Conservation (phyloP, 2,888 invertebrate genomes). For the Limnephilus lunatus region DNA sequence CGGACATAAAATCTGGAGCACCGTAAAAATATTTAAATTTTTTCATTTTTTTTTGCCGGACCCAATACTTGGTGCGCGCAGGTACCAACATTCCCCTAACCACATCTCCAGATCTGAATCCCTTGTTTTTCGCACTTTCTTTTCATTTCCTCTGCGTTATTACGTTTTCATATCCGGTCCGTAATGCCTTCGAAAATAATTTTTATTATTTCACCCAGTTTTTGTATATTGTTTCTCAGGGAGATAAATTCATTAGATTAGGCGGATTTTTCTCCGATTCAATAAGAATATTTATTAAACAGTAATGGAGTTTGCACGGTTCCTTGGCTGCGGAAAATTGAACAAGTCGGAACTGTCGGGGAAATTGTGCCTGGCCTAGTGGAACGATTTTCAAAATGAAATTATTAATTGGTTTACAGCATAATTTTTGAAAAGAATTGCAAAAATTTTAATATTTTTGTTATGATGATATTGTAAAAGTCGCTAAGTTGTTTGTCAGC, state of each 20-base stretch:
- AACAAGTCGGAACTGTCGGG: neutral
- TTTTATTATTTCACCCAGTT: neutral
- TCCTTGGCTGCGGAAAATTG: neutral
- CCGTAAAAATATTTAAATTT: too few relatives aligned
- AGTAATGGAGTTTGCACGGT: neutral
- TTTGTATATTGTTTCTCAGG: neutral
- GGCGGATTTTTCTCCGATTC: neutral
- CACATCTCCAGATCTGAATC: neutral
- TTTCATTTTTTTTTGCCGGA: neutral
- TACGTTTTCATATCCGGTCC: conserved; percentile 35
- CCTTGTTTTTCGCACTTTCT: conserved; percentile 41
- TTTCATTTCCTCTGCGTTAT: conserved; percentile 28
- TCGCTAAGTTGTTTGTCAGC: too few relatives aligned
- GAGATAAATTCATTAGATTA: neutral
- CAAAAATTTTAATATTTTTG: too few relatives aligned
- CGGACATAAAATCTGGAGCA: too few relatives aligned
- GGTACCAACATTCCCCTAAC: neutral
- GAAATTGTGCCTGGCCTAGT: neutral
- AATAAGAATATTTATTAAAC: neutral
- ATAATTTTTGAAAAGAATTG: too few relatives aligned
- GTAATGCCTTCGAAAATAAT: conserved; percentile 8
- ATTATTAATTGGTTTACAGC: too few relatives aligned
- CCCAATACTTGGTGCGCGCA: neutral
- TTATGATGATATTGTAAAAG: too few relatives aligned
- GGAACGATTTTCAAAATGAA: neutral